Percentiles rank a stretch among this genome's conserved stretches.
phyloP scores from a whole-genome alignment of 1,140 invertebrate genomes.

The Papilio machaon region DNA sequence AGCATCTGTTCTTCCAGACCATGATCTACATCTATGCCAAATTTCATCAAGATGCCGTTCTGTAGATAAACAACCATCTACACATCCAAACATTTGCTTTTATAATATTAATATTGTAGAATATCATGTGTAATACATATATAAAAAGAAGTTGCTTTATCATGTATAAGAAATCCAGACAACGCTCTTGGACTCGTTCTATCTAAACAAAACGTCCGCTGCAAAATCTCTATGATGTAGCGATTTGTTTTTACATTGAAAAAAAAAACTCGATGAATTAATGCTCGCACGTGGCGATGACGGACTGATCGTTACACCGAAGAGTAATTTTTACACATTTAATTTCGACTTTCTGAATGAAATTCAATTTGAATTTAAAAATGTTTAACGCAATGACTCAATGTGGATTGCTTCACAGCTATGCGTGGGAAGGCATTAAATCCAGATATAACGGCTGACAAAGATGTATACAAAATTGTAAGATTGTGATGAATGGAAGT shows the following conservation, averaged over 20 bases:
- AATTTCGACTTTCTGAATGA: background rate
- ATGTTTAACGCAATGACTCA: background rate
- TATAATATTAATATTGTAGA: too few species aligned
- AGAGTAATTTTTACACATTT: background rate
- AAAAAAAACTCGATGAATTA: constrained; percentile 10
- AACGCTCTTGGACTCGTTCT: background rate
- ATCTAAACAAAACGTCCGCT: constrained; percentile 20
- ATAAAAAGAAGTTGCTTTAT: background rate
- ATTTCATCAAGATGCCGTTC: too few species aligned
- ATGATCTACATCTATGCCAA: too few species aligned
- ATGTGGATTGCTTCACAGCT: too few species aligned
- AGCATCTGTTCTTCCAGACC: too few species aligned
- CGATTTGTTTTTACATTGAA: background rate
- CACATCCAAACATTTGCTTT: too few species aligned
- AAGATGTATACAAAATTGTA: too few species aligned
- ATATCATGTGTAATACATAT: background rate
- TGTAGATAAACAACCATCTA: too few species aligned
- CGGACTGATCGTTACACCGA: background rate
- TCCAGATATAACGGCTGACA: too few species aligned
- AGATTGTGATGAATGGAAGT: too few species aligned
- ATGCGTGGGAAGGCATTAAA: too few species aligned
- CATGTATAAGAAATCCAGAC: constrained; percentile 18
- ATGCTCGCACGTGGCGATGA: background rate
- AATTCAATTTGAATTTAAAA: background rate
- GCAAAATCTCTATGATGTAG: constrained; percentile 20